A percentile compares a stretch with the other conserved stretches of the same genome.
Conservation (phyloP, 1,140 invertebrate genomes). For the Propsilocerus akamusi region DNA sequence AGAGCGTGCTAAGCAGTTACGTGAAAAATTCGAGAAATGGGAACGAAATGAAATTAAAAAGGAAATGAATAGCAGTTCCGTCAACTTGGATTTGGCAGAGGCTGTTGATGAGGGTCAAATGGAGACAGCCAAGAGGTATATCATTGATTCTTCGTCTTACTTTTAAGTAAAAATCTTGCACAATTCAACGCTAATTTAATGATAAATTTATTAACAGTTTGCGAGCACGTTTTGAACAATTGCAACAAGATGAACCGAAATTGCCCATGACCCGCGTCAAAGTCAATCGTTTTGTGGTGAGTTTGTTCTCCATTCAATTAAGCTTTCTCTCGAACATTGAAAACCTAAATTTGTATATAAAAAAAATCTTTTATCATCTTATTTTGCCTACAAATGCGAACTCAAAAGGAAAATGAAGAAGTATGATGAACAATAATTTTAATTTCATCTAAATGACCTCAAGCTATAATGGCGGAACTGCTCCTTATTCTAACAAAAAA, state of each 20-base stretch:
- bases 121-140: constrained; percentile 48
- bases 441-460: too few relatives aligned
- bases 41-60: constrained; percentile 47
- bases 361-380: too few relatives aligned
- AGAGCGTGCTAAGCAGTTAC: constrained; percentile 66
- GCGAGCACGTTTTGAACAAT: constrained; percentile 66
- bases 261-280: constrained; percentile 33
- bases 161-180: constrained; percentile 8
- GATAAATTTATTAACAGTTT: constrained; percentile 31
- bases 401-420: too few relatives aligned
- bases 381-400: too few relatives aligned
- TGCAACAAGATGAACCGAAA: constrained; percentile 33
- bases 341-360: too few relatives aligned
- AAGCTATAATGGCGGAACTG: too few relatives aligned
- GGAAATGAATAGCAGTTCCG: constrained; percentile 17
- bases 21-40: constrained; percentile 85
- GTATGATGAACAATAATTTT: too few relatives aligned
- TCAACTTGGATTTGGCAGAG: constrained; percentile 26
- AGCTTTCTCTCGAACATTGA: too few relatives aligned
- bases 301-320: constrained; percentile 18
- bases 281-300: constrained; percentile 76
- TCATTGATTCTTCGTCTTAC: constrained; percentile 11
- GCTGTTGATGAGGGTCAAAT: constrained; percentile 41
- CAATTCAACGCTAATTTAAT: neutral
- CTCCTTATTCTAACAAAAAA: too few relatives aligned